Base-by-base conservation (phyloP, 2,113 vertebrate genomes). In the Leucopsar rothschildi region DNA sequence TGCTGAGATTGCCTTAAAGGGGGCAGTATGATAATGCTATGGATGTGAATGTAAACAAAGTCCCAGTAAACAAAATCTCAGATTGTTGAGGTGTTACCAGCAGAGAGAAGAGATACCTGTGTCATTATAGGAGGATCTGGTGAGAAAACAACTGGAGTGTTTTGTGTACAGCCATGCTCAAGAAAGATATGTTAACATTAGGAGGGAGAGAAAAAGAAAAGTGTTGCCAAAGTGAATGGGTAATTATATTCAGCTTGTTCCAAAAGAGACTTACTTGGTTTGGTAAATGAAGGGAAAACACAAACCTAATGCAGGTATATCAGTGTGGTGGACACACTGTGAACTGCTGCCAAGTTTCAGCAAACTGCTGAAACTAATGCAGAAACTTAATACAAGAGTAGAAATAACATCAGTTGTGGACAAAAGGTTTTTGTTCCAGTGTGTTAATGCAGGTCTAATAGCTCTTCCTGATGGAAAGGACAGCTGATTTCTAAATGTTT, bases 241-340 rank as follows among this genome's bases (percentile, higher is more conserved):
- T 63, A 47, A 17, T 70, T 69, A 57, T 20, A 13, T 92, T 80
- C 57, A 56, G 21, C 11, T 57, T 64, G 6, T 81, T 80, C 31
- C 50, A 44, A 45, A 47, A 75, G 28, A 88, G 12, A 18, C 16
- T 76, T 27, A 3, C 7, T 82, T 80, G 33, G 10, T 83, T 86
- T 78, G 35, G 42, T 73, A 66, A 59, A 35, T 31, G 27, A 40
- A 81, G 15, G 42, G 20, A 78, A 23, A 73, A 18, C 24, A 52
- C 14, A 66, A 4, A 0, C 12, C 2, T 47, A 47, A 49, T 86
- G 24, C 9, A 19, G 27, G 20, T 63, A 1, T 7, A 2, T 42
- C 39, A 55, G 52, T 27, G 21, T 71, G 29, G 31, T 68, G 64
- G 31, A 44, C 44, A 14, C 21, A 10, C 10, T 0, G 0, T 19